Conservation (phyloP, 2,888 invertebrate genomes). For the Eupsilia transversa region DNA sequence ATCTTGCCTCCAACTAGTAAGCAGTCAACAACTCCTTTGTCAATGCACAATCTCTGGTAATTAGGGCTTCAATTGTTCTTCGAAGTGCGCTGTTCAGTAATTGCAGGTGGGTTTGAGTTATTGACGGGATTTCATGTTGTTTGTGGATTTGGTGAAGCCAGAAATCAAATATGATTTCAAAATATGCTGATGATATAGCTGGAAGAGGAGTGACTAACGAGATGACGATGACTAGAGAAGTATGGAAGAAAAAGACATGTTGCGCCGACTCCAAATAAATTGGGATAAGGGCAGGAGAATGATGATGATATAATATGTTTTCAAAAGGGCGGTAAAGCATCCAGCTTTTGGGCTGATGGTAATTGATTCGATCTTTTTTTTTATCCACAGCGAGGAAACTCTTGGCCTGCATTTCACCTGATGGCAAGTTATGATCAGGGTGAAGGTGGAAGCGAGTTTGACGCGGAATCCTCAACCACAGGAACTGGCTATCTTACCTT, state of each 20-base stretch:
- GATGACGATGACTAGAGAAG: too few relatives aligned
- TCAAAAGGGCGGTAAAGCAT: not conserved
- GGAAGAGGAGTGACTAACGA: too few relatives aligned
- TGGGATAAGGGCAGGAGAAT: too few relatives aligned
- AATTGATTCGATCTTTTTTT: not conserved
- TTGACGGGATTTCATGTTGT: conserved; percentile 8
- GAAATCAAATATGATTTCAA: not conserved
- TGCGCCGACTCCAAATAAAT: too few relatives aligned
- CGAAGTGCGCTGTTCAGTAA: conserved; percentile 5
- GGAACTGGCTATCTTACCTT: too few relatives aligned
- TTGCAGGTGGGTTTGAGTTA: not conserved
- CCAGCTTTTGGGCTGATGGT: not conserved
- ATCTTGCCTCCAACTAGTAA: conserved; percentile 41
- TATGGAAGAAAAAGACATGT: too few relatives aligned
- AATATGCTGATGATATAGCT: not conserved
- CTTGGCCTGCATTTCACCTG: too few relatives aligned
- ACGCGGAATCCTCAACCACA: too few relatives aligned
- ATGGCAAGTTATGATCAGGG: too few relatives aligned
- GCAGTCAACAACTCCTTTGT: conserved; percentile 49
- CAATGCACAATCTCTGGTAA: conserved; percentile 39
- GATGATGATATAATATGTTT: not conserved
- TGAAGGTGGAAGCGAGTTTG: too few relatives aligned
- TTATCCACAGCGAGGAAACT: too few relatives aligned
- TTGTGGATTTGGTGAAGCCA: not conserved
- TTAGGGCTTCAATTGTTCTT: conserved; percentile 39